Base-by-base conservation (phyloP, 2,797 vertebrate species). In the Rhincodon typus region DNA sequence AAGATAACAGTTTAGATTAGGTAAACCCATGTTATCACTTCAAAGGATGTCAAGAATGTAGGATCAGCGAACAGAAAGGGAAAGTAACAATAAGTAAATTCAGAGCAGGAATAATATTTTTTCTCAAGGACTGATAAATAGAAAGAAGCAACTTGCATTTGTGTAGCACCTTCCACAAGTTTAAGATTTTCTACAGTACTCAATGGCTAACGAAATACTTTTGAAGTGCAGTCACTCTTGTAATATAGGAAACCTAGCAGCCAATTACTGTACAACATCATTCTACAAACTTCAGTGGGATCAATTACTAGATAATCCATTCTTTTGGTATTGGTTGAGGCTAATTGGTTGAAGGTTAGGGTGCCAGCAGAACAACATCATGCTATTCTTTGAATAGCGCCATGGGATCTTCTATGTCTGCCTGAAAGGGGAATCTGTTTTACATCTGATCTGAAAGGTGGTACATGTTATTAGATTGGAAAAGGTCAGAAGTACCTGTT, bases 91-190 rank as follows among this genome's bases (percentile, higher is more conserved):
- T 34, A 91, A 91, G 15, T n/a, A 91, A 38, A 66, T 38, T 21
- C n/a, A 62, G 30, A 25, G 38, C 42, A 88, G 50, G 50, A 30
- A 34, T 27, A 88, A 12, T 25, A 13, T 87, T 27, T 87, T 87
- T 50, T 30, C 12, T 87, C 50, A 87, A 87, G 50, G 23, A 87
- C 50, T 25, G 46, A 53, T 21, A 19, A 42, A 77, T 4, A 84
- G 79, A 84, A 84, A 84, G 38, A 84, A 82, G n/a, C 23, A 87
- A 50, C 46, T 87, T 87, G 79, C 86, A 87, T 87, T 50, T 57
- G 15, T 87, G 25, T 53, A 87, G 46, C 50, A 87, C 10, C 86
- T 87, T 50, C 53, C 21, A 87, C n/a, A 19, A 38, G 15, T 87
- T 27, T 27, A 88, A 25, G 86, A 90, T 57, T 15, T 66, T 13